These are phyloP conservation scores for Neotoxoptera formosana DNA, from an alignment of 1,140 invertebrate genomes.

Conservation along the genomic window DNA sequence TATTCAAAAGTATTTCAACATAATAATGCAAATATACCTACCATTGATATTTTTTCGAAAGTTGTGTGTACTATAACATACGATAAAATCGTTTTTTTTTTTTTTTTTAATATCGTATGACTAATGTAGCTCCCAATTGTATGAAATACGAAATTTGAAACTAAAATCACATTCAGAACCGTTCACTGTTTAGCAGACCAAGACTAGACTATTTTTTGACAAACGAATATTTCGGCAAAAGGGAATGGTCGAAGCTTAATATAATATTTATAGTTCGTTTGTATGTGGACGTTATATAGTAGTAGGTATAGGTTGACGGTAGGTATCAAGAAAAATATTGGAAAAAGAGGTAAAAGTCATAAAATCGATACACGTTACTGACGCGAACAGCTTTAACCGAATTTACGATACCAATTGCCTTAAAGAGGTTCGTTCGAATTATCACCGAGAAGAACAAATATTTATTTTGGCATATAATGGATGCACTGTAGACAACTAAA, in stretches of 20 bases:
- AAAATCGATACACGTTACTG: not conserved
- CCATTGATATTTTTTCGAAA: not conserved
- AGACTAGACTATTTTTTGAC: not conserved
- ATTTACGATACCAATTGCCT: not conserved
- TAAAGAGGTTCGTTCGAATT: not conserved
- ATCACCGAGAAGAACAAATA: not conserved
- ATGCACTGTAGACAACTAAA: not conserved
- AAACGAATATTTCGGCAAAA: not conserved
- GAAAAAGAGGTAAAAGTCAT: not conserved
- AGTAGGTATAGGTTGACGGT: not conserved
- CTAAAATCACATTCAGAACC: not conserved
- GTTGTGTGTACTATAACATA: not conserved
- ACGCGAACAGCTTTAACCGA: not conserved
- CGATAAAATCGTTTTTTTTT: not conserved
- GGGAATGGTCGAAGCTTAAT: not conserved
- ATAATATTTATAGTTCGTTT: not conserved
- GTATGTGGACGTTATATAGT: not conserved
- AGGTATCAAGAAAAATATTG: not conserved
- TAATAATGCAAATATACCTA: not conserved
- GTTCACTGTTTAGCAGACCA: not conserved
- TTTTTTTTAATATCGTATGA: not conserved
- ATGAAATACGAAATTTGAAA: not conserved
- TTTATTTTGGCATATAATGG: not conserved
- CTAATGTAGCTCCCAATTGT: not conserved
- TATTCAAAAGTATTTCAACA: not conserved